These are phyloP conservation scores for Amphiduros pacificus DNA, from an alignment of 2,888 invertebrate genomes.

Conservation along the genomic window DNA sequence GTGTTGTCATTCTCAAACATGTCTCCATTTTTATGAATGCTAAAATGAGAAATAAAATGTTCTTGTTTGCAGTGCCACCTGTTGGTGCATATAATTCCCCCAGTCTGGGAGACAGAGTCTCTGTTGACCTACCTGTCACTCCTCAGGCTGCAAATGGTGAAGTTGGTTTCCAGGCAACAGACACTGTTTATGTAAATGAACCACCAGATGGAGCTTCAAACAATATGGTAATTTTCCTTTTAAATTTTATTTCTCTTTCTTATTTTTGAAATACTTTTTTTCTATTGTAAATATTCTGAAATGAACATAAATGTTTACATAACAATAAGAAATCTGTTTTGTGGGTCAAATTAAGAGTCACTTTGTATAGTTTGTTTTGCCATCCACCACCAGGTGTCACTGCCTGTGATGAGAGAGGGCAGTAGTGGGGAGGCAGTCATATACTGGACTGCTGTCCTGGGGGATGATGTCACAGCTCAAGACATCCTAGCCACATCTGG, in stretches of 20 bases:
- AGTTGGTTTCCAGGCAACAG: conserved; percentile 44
- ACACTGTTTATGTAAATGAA: neutral
- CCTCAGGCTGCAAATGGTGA: conserved; percentile 52
- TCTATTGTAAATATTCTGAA: too few relatives aligned
- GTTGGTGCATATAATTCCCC: conserved; percentile 52
- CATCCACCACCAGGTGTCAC: conserved; percentile 32
- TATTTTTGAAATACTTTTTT: too few relatives aligned
- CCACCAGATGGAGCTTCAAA: neutral
- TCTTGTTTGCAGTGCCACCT: neutral
- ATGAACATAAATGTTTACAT: too few relatives aligned
- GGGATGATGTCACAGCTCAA: conserved; percentile 35
- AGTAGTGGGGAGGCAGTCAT: conserved; percentile 49
- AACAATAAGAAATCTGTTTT: too few relatives aligned
- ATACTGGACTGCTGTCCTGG: conserved; percentile 42
- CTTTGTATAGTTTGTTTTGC: too few relatives aligned
- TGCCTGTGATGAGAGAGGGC: conserved; percentile 48
- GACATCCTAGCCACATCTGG: conserved; percentile 44
- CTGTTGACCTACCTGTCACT: conserved; percentile 38
- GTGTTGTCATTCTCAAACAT: too few relatives aligned
- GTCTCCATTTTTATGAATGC: too few relatives aligned
- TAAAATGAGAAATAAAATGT: neutral
- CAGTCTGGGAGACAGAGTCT: conserved; percentile 32
- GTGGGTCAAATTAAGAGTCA: too few relatives aligned
- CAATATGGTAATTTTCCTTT: neutral
- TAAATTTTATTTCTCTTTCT: too few relatives aligned